Conservation (phyloP, 2,888 invertebrate genomes). For the Polydrusus pterygomalis region DNA sequence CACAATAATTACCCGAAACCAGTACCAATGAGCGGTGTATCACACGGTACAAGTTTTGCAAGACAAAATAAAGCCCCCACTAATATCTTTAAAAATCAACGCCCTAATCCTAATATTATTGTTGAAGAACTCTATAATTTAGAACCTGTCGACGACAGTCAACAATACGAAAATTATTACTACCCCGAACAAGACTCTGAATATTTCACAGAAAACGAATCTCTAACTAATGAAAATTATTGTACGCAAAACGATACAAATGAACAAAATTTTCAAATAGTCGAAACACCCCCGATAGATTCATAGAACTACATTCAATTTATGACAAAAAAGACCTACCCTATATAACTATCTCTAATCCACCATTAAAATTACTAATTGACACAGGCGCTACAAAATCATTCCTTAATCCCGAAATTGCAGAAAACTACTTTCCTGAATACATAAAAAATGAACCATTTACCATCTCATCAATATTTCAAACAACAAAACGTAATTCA, state of each 20-base stretch:
- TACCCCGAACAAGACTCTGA: neutral
- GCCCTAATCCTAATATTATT: neutral
- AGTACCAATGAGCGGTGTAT: neutral
- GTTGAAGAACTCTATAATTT: conserved; percentile 1
- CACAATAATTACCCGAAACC: neutral
- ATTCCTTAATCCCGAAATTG: conserved; percentile 21
- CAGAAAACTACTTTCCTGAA: conserved; percentile 27
- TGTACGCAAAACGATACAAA: neutral
- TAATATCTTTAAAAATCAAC: conserved; percentile 1
- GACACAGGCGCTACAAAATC: conserved; percentile 22
- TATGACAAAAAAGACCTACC: conserved; percentile 27
- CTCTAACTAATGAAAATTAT: neutral
- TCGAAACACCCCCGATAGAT: neutral
- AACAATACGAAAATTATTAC: neutral
- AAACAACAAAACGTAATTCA: conserved; percentile 13
- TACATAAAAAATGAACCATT: conserved; percentile 24
- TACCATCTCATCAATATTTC: conserved; percentile 23
- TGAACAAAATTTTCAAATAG: neutral
- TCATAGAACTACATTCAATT: conserved; percentile 19
- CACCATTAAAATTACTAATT: conserved; percentile 25
- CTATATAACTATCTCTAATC: conserved; percentile 13
- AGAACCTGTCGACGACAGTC: neutral
- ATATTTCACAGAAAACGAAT: neutral
- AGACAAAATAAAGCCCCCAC: neutral
- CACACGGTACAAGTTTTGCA: neutral